Conservation (phyloP, 2,888 invertebrate species). For the Hesperia comma region DNA sequence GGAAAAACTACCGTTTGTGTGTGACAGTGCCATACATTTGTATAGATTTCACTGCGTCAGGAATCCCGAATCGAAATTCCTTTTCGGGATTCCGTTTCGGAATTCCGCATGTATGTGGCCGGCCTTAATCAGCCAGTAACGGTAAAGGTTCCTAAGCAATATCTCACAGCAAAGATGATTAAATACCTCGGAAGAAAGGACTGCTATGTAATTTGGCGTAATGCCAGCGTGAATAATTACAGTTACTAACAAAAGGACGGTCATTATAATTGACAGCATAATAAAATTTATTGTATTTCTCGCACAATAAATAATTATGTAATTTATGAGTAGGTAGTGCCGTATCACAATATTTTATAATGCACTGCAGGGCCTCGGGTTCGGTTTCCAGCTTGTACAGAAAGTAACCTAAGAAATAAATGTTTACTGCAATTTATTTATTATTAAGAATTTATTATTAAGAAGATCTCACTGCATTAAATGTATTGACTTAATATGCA, state of each 20-base stretch:
- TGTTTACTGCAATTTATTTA: no score
- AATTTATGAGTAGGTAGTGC: not conserved
- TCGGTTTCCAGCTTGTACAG: no score
- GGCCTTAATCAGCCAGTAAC: not conserved
- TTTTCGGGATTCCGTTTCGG: no score
- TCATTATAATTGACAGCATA: conserved; percentile 5
- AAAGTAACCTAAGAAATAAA: no score
- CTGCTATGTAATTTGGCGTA: conserved; percentile 2
- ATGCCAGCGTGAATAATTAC: conserved; percentile 10
- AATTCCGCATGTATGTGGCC: no score
- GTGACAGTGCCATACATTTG: no score
- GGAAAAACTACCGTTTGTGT: no score
- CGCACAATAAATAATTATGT: not conserved
- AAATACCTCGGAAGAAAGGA: conserved; percentile 11
- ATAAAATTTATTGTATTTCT: conserved; percentile 2
- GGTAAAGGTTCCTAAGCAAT: not conserved
- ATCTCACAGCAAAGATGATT: not conserved
- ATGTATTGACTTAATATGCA: no score
- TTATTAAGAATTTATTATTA: no score
- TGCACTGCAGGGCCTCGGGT: not conserved
- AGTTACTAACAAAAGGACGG: conserved; percentile 6
- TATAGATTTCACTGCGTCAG: no score
- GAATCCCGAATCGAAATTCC: no score
- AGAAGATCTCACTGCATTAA: no score
- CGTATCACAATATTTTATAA: not conserved